A percentile compares a stretch with the other conserved stretches of the same genome.
These are phyloP conservation scores for Myathropa florea DNA, from an alignment of 2,888 invertebrate genomes.

Conservation along the genomic window DNA sequence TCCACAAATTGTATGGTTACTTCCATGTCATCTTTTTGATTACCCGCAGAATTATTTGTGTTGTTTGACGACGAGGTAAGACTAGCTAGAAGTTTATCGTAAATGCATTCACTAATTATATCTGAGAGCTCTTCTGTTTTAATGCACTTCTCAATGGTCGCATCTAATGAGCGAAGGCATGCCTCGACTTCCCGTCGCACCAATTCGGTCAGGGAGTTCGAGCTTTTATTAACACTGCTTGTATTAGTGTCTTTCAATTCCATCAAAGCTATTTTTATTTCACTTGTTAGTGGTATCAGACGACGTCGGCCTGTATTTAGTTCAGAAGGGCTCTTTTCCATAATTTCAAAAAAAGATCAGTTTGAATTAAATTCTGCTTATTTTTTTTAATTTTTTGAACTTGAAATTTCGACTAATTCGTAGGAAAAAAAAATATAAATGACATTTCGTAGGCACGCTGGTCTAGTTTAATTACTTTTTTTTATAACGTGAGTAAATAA, in stretches of 20 bases:
- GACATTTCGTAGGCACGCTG: background rate
- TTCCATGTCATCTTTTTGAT: background rate
- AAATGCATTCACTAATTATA: background rate
- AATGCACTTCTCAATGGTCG: background rate
- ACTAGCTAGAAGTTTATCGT: background rate
- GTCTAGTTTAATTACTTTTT: too few relatives aligned
- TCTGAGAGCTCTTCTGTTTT: background rate
- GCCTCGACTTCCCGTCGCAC: background rate
- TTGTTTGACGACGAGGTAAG: background rate
- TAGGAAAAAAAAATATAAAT: background rate
- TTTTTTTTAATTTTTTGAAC: conserved; percentile 6
- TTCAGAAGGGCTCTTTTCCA: conserved; percentile 49
- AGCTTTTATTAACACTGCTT: background rate
- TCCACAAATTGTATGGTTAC: background rate
- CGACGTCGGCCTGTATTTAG: background rate
- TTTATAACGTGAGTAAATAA: too few relatives aligned
- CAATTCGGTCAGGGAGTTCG: background rate
- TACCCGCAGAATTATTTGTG: background rate
- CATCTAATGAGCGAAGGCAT: background rate
- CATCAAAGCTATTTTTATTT: background rate
- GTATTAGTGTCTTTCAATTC: background rate
- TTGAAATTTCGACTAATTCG: conserved; percentile 23
- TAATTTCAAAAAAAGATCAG: conserved; percentile 16
- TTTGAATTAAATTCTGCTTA: conserved; percentile 1
- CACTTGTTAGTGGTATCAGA: conserved; percentile 45